Percentiles rank a stretch among this genome's conserved stretches.
These are phyloP conservation scores for Musca domestica DNA, from an alignment of 1,140 invertebrate genomes.

Conservation along the genomic window DNA sequence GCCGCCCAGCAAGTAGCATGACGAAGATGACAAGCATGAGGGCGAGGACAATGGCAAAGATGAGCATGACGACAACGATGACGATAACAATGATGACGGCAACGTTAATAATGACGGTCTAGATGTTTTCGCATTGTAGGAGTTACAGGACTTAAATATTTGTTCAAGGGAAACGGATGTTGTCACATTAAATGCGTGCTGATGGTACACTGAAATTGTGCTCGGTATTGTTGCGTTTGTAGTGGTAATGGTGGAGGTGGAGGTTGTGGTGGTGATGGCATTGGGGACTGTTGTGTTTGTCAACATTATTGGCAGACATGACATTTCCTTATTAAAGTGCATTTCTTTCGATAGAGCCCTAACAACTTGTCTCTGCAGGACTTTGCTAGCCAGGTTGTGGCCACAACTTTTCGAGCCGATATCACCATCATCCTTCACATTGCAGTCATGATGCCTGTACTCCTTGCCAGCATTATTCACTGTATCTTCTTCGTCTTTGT, in stretches of 20 bases:
- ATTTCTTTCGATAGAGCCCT: not conserved
- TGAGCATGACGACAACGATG: not conserved
- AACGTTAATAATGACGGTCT: not conserved
- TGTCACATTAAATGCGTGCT: not conserved
- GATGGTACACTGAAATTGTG: not conserved
- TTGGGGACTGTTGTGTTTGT: not conserved
- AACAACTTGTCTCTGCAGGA: not conserved
- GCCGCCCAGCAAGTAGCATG: not conserved
- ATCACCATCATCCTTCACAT: not conserved
- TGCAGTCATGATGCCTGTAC: not conserved
- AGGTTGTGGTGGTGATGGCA: too few species aligned
- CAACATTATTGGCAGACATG: constrained; percentile 12
- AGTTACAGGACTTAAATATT: not conserved
- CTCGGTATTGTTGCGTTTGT: not conserved
- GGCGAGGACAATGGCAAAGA: constrained; percentile 9
- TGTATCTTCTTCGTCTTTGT: not conserved
- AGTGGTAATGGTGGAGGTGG: too few species aligned
- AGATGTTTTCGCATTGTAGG: not conserved
- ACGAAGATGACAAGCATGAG: constrained; percentile 14
- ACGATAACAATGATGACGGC: not conserved
- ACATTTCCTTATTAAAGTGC: constrained; percentile 13
- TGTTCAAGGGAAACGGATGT: not conserved
- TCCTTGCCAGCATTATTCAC: not conserved
- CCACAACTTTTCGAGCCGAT: not conserved
- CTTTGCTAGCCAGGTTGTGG: not conserved